Evolutionary conservation across 2,113 vertebrate species (phyloP).

Genomic region (Scytalopus superciliaris): DNA sequence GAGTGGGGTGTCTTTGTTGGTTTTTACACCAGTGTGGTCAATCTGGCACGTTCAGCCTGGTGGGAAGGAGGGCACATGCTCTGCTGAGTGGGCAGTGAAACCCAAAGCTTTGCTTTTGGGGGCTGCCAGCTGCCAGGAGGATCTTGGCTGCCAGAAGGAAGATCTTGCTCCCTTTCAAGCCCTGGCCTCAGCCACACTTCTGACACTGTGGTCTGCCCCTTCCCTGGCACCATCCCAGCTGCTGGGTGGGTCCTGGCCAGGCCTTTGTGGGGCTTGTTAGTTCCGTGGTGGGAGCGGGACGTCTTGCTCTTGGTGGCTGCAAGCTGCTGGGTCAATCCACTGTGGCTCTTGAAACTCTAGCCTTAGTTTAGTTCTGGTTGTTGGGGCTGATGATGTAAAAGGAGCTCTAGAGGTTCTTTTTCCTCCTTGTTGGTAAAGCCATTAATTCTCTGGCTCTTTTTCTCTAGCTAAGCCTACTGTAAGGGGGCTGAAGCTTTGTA

Average conservation of each 20-base stretch:
- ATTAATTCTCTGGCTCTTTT: neutral
- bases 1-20: neutral
- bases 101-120: neutral
- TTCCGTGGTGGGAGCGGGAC: neutral
- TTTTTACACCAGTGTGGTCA: neutral
- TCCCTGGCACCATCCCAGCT: neutral
- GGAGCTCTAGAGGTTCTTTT: neutral
- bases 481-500: neutral
- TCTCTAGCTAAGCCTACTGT: neutral
- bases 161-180: neutral
- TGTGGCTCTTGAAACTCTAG: neutral
- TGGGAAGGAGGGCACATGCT: neutral
- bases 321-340: fast-evolving
- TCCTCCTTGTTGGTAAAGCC: neutral
- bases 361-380: neutral
- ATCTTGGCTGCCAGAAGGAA: neutral
- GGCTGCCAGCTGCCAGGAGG: neutral
- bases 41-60: fast-evolving
- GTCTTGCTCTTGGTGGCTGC: neutral
- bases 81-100: neutral
- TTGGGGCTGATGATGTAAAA: neutral
- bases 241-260: neutral
- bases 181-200: neutral
- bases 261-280: neutral
- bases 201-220: neutral